Percentiles rank a stretch among this genome's conserved stretches.
These are phyloP conservation scores for Thereva unica DNA, from an alignment of 2,888 invertebrate species.

Conservation along the genomic window DNA sequence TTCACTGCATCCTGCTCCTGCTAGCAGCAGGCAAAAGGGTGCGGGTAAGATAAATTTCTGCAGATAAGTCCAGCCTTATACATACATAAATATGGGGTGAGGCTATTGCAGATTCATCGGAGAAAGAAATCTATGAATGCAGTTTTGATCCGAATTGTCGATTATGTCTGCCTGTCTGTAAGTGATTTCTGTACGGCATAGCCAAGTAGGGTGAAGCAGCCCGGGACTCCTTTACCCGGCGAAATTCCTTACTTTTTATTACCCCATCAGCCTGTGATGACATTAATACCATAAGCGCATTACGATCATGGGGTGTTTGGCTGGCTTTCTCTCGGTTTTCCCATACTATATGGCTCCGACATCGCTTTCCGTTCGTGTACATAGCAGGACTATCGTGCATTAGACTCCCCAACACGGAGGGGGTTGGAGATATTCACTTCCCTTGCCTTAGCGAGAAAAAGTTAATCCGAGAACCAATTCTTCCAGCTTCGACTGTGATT, in stretches of 20 bases:
- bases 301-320: slow-evolving; percentile 25
- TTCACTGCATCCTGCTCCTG: slow-evolving; percentile 2
- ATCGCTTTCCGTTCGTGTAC: slow-evolving; percentile 6
- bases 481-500: slow-evolving; percentile 29
- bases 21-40: not conserved
- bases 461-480: slow-evolving; percentile 31
- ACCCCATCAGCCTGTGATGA: slow-evolving; percentile 27
- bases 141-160: slow-evolving; percentile 32
- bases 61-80: slow-evolving; percentile 23
- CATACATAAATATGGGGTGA: not conserved
- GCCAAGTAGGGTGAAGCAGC: not conserved
- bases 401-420: not conserved
- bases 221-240: not conserved
- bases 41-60: slow-evolving; percentile 29
- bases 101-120: slow-evolving; percentile 15
- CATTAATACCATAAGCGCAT: slow-evolving; percentile 36
- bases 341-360: not conserved
- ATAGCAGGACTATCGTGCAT: not conserved
- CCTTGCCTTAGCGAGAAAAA: slow-evolving; percentile 23
- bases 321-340: slow-evolving; percentile 24
- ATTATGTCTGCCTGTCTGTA: slow-evolving; percentile 30
- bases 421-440: slow-evolving; percentile 23
- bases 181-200: slow-evolving; percentile 31
- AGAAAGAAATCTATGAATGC: slow-evolving; percentile 15
- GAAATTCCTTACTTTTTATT: slow-evolving; percentile 32